phyloP scores from a whole-genome alignment of 2,113 vertebrate genomes.

The Merops nubicus region DNA sequence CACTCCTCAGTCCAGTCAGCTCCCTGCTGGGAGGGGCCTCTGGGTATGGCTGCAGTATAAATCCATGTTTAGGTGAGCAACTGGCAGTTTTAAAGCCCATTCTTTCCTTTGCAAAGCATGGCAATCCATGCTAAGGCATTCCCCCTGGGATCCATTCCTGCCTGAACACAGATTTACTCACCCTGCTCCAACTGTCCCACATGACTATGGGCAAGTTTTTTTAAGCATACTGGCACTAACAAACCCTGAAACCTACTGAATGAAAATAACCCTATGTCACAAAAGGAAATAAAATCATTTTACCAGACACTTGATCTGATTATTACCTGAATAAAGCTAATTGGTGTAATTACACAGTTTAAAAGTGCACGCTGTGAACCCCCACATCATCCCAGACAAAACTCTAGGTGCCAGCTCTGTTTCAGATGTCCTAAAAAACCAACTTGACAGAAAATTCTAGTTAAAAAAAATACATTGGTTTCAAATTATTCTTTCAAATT shows the following conservation, averaged over 20 bases:
- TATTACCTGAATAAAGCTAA: background rate
- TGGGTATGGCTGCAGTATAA: background rate
- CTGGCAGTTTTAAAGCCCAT: background rate
- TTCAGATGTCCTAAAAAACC: background rate
- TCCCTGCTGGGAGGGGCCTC: background rate
- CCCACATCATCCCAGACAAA: background rate
- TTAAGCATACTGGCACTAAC: background rate
- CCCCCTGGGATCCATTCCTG: background rate
- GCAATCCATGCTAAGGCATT: background rate
- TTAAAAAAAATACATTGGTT: background rate
- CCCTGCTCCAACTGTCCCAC: background rate
- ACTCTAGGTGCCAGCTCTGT: background rate
- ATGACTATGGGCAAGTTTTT: background rate
- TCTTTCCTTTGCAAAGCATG: background rate
- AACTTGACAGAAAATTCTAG: no score
- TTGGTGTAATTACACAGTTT: constrained; percentile 13
- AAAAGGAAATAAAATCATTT: background rate
- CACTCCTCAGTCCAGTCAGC: accelerated
- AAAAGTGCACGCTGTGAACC: background rate
- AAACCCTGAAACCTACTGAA: background rate
- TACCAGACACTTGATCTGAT: constrained; percentile 6
- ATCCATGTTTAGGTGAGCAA: background rate
- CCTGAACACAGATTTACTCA: background rate
- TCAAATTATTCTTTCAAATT: constrained; percentile 8
- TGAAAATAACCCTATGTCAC: background rate